phyloP scores from a whole-genome alignment of 2,113 vertebrate genomes.

The Sus scrofa region T2T-Sscrofa CM000819.6:40524501-40525000 shows the following conservation, averaged over 20 bases:
- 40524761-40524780: not conserved
- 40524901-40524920: too few relatives aligned
- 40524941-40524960: too few relatives aligned
- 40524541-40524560: not conserved
- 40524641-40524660: not conserved
- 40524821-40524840: not conserved
- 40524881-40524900: too few relatives aligned
- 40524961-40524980: too few relatives aligned
- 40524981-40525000: too few relatives aligned
- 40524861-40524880: too few relatives aligned
- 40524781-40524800: not conserved
- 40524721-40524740: not conserved
- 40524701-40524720: not conserved
- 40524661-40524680: not conserved
- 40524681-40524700: not conserved
- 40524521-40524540: not conserved
- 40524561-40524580: too few relatives aligned
- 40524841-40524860: not conserved
- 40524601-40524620: not conserved
- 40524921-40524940: too few relatives aligned
- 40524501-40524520: not conserved
- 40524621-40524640: not conserved
- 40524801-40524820: not conserved
- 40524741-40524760: not conserved
- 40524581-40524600: not conserved